phyloP scores from a whole-genome alignment of 2,797 vertebrate species.

The Ciconia nigra region DNA sequence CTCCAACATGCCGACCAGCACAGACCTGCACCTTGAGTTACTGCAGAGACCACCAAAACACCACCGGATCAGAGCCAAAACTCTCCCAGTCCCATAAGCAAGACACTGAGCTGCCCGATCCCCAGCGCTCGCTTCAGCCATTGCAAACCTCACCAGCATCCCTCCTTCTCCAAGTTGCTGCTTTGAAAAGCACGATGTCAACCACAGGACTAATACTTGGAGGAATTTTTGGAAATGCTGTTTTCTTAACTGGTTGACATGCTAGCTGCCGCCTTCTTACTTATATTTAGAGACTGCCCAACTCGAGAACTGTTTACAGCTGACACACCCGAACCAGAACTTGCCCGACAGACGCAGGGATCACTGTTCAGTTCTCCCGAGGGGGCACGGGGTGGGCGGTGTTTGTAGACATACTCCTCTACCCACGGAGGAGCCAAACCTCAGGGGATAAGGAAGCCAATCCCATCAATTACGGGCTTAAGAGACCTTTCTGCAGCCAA shows the following conservation, averaged over 20 bases:
- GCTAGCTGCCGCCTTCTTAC: neutral
- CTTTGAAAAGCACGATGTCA: neutral
- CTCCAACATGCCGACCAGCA: neutral
- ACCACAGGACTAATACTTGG: neutral
- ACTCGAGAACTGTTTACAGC: neutral
- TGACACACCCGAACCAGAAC: neutral
- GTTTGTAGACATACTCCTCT: neutral
- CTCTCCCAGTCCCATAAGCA: neutral
- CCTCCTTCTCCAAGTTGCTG: neutral
- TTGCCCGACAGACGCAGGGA: neutral
- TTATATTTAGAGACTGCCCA: neutral
- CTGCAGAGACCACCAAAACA: neutral
- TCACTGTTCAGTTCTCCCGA: neutral
- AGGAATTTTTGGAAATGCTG: neutral
- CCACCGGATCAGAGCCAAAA: neutral
- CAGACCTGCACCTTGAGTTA: neutral
- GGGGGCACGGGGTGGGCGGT: accelerated
- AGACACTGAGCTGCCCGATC: neutral
- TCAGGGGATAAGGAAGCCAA: neutral
- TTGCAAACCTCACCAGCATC: neutral
- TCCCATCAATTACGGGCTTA: neutral
- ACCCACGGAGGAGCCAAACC: neutral
- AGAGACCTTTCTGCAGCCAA: neutral
- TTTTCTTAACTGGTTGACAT: neutral
- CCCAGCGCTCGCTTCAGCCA: neutral